Evolutionary conservation across 2,888 invertebrate genomes (phyloP).

Genomic region (Melieria omissa): DNA sequence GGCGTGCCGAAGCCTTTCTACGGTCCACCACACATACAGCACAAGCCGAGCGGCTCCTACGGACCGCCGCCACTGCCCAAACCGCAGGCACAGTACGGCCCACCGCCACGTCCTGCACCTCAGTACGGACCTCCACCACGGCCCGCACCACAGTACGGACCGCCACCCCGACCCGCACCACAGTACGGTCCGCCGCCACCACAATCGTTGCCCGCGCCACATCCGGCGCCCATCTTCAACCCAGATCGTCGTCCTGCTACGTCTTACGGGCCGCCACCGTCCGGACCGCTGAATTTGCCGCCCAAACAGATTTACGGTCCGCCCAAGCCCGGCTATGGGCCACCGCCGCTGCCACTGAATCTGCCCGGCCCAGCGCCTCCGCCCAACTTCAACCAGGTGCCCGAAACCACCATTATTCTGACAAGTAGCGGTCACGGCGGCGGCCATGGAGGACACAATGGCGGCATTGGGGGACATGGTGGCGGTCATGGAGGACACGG

Average conservation of each 20-base stretch:
- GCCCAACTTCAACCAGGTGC: slow-evolving; percentile 48
- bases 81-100: slow-evolving; percentile 63
- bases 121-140: slow-evolving; percentile 52
- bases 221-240: slow-evolving; percentile 56
- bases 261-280: slow-evolving; percentile 60
- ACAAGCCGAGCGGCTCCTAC: slow-evolving; percentile 52
- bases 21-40: slow-evolving; percentile 64
- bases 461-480: slow-evolving; percentile 22
- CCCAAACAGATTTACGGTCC: slow-evolving; percentile 67
- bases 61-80: slow-evolving; percentile 52
- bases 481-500: slow-evolving; percentile 65
- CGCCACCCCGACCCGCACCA: slow-evolving; percentile 58
- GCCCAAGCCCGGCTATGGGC: slow-evolving; percentile 57
- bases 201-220: slow-evolving; percentile 60
- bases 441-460: slow-evolving; percentile 13
- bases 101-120: slow-evolving; percentile 41
- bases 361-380: slow-evolving; percentile 63
- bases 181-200: slow-evolving; percentile 54
- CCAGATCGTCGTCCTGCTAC: slow-evolving; percentile 55
- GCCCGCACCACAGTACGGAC: slow-evolving; percentile 63
- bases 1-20: slow-evolving; percentile 66
- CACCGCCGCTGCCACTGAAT: slow-evolving; percentile 60
- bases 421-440: slow-evolving; percentile 40
- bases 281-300: slow-evolving; percentile 58
- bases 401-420: slow-evolving; percentile 56